Conservation (phyloP, 2,113 vertebrate genomes). For the Cyphomyrus discorhynchus region DNA sequence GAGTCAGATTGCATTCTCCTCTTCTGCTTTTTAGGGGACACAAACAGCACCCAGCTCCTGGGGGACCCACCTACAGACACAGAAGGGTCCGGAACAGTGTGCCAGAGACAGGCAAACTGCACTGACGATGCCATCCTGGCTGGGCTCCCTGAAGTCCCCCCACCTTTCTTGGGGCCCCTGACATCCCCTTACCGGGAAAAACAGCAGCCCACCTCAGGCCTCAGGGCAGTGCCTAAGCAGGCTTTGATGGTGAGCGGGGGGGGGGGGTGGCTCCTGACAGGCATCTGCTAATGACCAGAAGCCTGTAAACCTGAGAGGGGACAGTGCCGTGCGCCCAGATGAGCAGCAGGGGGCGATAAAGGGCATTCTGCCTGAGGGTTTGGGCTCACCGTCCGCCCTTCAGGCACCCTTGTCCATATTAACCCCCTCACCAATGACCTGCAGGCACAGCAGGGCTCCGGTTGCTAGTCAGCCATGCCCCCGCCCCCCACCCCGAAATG, state of each 20-base stretch:
- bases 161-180: not conserved
- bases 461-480: not conserved
- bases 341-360: slow-evolving; percentile 57
- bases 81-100: slow-evolving; percentile 24
- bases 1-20: slow-evolving; percentile 70
- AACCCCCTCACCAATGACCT: slow-evolving; percentile 58
- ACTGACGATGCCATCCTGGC: no score
- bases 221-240: slow-evolving; percentile 39
- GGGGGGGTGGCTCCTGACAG: not conserved
- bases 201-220: slow-evolving; percentile 48
- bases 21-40: slow-evolving; percentile 65
- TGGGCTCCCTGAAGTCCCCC: slow-evolving; percentile 38
- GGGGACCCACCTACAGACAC: slow-evolving; percentile 50
- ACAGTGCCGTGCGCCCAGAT: slow-evolving; percentile 25
- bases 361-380: slow-evolving; percentile 69
- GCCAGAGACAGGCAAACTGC: no score
- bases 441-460: slow-evolving; percentile 39
- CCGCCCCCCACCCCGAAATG: not conserved
- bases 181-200: slow-evolving; percentile 49
- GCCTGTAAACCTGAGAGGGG: slow-evolving; percentile 55
- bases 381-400: slow-evolving; percentile 34
- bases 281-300: slow-evolving; percentile 54
- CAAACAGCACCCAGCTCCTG: slow-evolving; percentile 42
- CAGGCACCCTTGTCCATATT: not conserved
- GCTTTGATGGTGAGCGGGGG: slow-evolving; percentile 37